These are phyloP conservation scores for Phrynocephalus forsythii DNA, from an alignment of 2,797 vertebrate species.

Conservation along the genomic window DNA sequence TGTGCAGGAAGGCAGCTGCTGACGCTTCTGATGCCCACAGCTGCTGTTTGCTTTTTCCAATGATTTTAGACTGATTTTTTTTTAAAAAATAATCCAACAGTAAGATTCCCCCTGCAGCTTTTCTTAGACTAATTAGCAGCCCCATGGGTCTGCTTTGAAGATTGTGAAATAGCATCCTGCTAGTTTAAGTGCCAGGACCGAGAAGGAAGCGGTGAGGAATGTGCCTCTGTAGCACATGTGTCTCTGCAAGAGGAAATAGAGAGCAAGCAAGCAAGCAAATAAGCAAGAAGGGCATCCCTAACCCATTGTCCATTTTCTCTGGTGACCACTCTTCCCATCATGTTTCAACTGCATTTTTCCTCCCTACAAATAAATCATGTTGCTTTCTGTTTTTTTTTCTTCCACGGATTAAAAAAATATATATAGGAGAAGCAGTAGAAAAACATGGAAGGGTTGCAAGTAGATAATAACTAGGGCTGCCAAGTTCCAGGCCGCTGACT, in stretches of 20 bases:
- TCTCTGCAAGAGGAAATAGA: background rate
- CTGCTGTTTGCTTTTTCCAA: background rate
- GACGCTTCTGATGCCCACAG: background rate
- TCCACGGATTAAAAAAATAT: background rate
- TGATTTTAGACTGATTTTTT: background rate
- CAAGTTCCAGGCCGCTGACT: no score
- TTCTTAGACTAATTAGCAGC: background rate
- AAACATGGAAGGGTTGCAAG: background rate
- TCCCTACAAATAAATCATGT: background rate
- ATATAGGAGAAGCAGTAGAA: background rate
- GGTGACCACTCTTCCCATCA: background rate
- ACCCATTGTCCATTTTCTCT: background rate
- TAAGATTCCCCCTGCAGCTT: background rate
- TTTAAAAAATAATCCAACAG: background rate
- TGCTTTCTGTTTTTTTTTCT: background rate
- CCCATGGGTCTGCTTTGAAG: background rate
- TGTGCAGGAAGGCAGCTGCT: background rate
- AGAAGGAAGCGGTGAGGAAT: background rate
- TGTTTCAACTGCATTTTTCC: background rate
- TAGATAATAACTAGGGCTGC: background rate
- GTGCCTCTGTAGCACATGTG: background rate
- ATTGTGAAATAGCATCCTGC: background rate
- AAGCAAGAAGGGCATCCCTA: background rate
- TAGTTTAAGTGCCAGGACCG: background rate
- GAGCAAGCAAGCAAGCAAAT: background rate